Base-by-base conservation (phyloP, 2,888 invertebrate genomes). In the Orchestes rusci region DNA sequence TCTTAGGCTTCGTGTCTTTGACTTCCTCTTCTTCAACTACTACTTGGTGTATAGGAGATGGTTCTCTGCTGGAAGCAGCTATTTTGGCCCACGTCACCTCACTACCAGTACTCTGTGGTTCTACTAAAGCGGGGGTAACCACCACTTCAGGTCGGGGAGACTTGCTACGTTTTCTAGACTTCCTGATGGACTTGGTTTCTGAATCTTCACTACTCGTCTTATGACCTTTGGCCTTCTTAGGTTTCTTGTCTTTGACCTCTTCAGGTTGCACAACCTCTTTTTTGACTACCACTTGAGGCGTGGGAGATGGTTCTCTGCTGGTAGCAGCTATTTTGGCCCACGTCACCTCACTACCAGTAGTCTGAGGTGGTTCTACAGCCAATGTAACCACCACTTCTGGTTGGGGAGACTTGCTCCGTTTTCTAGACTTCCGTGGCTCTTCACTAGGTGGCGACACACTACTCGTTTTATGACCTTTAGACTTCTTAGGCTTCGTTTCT, bases 131-230 rank as follows among this genome's bases (percentile, higher is more conserved):
- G n/a, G n/a, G n/a, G n/a, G n/a, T n/a, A n/a, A n/a, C n/a, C n/a
- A n/a, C n/a, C n/a, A n/a, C n/a, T n/a, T n/a, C n/a, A 3, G 33
- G n/a, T 45, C 32, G 45, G 5, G 53, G 43, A 2, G 53, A 54
- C 30, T 50, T 52, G 19, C 41, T 37, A 29, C 53, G 42, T 35
- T 51, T 53, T 40, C 51, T 52, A 12, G 56, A 56, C 43, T 55
- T 57, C 19, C 55, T 44, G 20, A 18, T 7, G 45, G 28, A 23
- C 5, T 23, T n/a, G n/a, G n/a, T 23, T 23, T 23, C 23, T 23
- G 10, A 7, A 23, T 7, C 23, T 23, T 23, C 10, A 10, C 5
- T 23, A n/a, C n/a, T n/a, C n/a, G n/a, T n/a, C n/a, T n/a, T n/a
- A n/a, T n/a, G 23, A 23, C 10, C 23, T 23, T 23, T 23, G 5